Percentiles rank a stretch among this genome's conserved stretches.
Evolutionary conservation across 2,888 invertebrate genomes (phyloP).

Genomic region (Blastobasis lacticolella): DNA sequence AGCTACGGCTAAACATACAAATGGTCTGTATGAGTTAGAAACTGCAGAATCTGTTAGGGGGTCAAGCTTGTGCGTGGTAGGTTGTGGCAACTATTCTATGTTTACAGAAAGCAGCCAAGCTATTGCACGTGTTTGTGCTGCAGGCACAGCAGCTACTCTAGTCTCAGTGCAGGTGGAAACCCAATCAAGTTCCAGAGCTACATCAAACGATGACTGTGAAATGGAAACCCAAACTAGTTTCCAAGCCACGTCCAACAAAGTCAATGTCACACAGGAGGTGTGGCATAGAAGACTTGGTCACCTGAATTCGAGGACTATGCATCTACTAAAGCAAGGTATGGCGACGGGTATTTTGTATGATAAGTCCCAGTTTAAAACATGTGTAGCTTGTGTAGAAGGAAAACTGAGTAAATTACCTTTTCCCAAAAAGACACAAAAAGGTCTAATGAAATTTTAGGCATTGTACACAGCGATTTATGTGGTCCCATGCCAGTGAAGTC

Average conservation of each 20-base stretch:
- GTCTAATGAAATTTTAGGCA: neutral
- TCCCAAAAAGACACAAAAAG: slow-evolving; percentile 1
- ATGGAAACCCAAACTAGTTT: no score
- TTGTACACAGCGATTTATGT: slow-evolving; percentile 4
- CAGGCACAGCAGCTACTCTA: no score
- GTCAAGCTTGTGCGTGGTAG: no score
- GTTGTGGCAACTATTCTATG: no score
- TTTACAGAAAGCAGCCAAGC: no score
- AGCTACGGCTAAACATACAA: neutral
- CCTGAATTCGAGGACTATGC: slow-evolving; percentile 12
- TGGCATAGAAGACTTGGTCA: slow-evolving; percentile 18
- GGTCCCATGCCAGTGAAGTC: slow-evolving; percentile 1
- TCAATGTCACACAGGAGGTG: slow-evolving; percentile 6
- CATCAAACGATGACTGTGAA: no score
- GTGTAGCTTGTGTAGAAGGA: slow-evolving; percentile 5
- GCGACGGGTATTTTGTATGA: slow-evolving; percentile 10
- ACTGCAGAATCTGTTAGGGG: neutral
- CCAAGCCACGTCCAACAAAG: no score
- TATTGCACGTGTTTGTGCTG: no score
- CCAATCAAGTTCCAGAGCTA: no score
- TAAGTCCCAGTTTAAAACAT: neutral
- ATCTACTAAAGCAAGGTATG: slow-evolving; percentile 16
- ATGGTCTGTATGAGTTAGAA: slow-evolving; percentile 3
- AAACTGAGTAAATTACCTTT: slow-evolving; percentile 4
- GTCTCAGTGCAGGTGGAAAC: no score